Evolutionary conservation across 2,797 vertebrate genomes (phyloP), one percentile per base, ranked within the genome.

Genomic region (Hydrocynus forskahlii): DNA sequence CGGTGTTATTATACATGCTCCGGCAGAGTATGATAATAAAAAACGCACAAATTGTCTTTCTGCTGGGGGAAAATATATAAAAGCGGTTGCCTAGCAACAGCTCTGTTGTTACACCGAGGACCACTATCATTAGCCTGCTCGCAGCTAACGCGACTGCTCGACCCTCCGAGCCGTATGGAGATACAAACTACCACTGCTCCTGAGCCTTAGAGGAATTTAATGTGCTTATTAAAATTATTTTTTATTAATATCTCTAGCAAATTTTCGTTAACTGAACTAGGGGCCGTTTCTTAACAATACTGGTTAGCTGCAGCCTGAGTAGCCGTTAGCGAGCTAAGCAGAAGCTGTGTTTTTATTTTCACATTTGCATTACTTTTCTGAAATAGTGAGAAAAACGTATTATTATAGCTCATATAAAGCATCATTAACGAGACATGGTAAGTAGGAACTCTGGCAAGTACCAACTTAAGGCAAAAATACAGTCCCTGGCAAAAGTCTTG

Each of bases 61-160:
- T 6, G 6, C 13, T 6, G 38, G 12, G 7, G 4, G 3, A 29
- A 29, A 29, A 43, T 43, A 43, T 4, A 45, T 45, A 16, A 59
- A n/a, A 2, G 17, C 38, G 5, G 83, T 85, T 76, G 83, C 83
- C 38, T 76, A 71, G 83, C 83, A 85, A 85, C 83, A 48, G 7
- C 9, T 3, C n/a, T 67, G 71, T 75, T 21, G 79, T 76, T 63
- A 62, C 25, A 25, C 35, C 13, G 63, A 25, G 43, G 43, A 16
- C 7, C 13, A 7, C 38, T 79, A 75, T 55, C 72, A 17, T 21
- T 76, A 76, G 75, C 60, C 9, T 12, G 60, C 23, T 64, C 35
- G 35, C 4, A 35, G 35, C 35, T 35, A 35, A 35, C 4, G 2
- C 35, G 35, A 35, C 35, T 35, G 35, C 35, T 35, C 35, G 35